Evolutionary conservation across 2,888 invertebrate species (phyloP).

Genomic region (Cosmorhoe ocellata): DNA sequence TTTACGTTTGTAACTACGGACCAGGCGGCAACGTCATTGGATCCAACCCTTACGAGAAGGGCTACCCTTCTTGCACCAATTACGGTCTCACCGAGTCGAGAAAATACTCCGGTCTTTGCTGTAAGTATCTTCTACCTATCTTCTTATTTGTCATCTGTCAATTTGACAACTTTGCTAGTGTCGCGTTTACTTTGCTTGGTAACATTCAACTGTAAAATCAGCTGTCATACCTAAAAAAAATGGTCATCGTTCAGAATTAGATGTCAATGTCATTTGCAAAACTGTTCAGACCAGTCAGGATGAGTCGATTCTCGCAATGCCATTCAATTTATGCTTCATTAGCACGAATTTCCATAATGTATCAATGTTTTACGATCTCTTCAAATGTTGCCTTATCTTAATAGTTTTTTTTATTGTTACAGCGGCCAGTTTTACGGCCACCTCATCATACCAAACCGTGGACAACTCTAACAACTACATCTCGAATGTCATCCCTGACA

Average conservation of each 20-base stretch:
- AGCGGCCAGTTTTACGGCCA: conserved; percentile 69
- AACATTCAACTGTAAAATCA: too few relatives aligned
- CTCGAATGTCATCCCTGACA: conserved; percentile 81
- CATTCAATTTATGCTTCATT: conserved; percentile 33
- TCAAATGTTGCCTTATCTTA: conserved; percentile 29
- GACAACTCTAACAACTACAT: conserved; percentile 76
- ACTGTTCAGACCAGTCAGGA: conserved; percentile 23
- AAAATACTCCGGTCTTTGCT: conserved; percentile 89
- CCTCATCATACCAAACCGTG: conserved; percentile 66
- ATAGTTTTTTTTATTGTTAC: conserved; percentile 46
- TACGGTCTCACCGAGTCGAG: conserved; percentile 87
- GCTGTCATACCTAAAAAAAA: too few relatives aligned
- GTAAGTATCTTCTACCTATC: too few relatives aligned
- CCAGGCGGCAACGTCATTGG: conserved; percentile 92
- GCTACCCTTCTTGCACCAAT: conserved; percentile 86
- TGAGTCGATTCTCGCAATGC: conserved; percentile 21
- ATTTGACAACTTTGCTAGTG: too few relatives aligned
- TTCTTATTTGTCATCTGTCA: too few relatives aligned
- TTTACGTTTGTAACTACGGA: conserved; percentile 93
- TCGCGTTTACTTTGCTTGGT: too few relatives aligned
- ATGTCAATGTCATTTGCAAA: conserved; percentile 25
- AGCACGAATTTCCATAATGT: conserved; percentile 32
- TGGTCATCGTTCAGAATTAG: conserved; percentile 28
- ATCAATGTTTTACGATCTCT: conserved; percentile 27
- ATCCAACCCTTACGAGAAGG: conserved; percentile 88